These are phyloP conservation scores for Polypedilum vanderplanki DNA, from an alignment of 1,140 invertebrate genomes.

Conservation along the genomic window DNA sequence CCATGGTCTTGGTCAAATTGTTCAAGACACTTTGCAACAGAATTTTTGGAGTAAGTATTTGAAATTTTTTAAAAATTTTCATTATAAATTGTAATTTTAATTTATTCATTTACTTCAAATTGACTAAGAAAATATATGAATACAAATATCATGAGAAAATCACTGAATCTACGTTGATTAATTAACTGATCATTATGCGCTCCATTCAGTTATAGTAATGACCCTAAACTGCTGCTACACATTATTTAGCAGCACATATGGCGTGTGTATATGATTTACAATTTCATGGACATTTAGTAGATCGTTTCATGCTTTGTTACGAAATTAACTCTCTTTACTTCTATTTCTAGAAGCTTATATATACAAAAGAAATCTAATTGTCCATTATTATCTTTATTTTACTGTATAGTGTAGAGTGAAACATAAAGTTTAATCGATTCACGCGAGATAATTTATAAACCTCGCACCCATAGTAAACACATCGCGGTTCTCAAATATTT, in stretches of 20 bases:
- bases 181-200: conserved; percentile 31
- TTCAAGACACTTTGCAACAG: conserved; percentile 72
- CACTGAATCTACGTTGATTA: conserved; percentile 28
- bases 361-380: background rate
- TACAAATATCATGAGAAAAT: conserved; percentile 8
- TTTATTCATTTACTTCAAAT: too few relatives aligned
- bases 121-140: background rate
- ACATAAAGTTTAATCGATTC: background rate
- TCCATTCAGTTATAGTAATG: conserved; percentile 53
- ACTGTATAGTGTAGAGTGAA: background rate
- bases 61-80: too few relatives aligned
- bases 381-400: background rate
- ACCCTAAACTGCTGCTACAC: conserved; percentile 59
- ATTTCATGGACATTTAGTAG: background rate
- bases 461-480: background rate
- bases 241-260: too few relatives aligned
- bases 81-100: background rate
- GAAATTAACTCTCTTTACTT: background rate
- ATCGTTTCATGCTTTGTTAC: conserved; percentile 9
- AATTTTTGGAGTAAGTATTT: conserved; percentile 78
- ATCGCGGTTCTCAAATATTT: background rate
- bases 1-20: conserved; percentile 89
- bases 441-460: background rate
- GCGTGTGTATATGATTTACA: conserved; percentile 41
- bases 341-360: too few relatives aligned